These are phyloP conservation scores for Pseudochirops cupreus DNA, from an alignment of 2,797 vertebrate species.

Conservation along the genomic window DNA sequence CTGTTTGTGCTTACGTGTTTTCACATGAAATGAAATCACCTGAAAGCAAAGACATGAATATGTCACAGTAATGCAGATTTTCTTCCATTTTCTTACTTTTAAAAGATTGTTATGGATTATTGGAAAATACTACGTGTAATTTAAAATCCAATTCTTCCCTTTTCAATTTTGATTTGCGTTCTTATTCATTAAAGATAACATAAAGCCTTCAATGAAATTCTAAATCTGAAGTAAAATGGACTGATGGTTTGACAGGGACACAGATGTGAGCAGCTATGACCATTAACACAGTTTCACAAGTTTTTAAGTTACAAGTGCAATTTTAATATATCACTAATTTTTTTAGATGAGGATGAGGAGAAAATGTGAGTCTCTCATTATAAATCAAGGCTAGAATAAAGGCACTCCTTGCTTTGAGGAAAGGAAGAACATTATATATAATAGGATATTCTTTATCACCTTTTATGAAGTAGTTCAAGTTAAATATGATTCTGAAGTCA, in stretches of 20 bases:
- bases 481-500: background rate
- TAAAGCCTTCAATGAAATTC: background rate
- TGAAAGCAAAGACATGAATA: background rate
- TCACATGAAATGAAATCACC: background rate
- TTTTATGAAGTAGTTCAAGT: background rate
- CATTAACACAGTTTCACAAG: background rate
- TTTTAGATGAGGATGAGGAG: background rate
- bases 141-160: background rate
- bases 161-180: background rate
- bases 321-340: background rate
- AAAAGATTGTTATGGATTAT: background rate
- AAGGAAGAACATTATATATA: background rate
- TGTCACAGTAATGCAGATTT: background rate
- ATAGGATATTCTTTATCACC: background rate
- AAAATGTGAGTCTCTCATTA: background rate
- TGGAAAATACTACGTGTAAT: background rate
- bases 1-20: background rate
- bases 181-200: background rate
- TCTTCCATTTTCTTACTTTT: background rate
- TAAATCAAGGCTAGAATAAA: background rate
- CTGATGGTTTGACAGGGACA: background rate
- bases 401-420: background rate
- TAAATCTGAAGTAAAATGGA: background rate
- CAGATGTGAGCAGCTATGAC: background rate
- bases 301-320: background rate